Evolutionary conservation across 2,888 invertebrate species (phyloP).

Genomic region (Pachycephus smyrnensis): DNA sequence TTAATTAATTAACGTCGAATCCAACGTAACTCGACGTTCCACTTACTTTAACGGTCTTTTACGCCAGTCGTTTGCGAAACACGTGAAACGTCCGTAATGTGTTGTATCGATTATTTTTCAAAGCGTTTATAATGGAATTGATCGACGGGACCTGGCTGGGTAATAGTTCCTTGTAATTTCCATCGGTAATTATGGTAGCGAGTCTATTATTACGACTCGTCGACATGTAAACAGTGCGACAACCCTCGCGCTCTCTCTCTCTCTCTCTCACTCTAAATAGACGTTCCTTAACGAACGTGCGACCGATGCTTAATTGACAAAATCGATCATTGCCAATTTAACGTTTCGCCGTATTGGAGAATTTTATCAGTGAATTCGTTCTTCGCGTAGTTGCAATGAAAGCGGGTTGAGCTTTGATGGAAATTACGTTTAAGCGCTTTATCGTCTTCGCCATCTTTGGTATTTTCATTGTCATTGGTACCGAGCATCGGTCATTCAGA

Average conservation of each 20-base stretch:
- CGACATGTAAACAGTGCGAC: not conserved
- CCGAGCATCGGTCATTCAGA: not conserved
- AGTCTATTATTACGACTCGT: not conserved
- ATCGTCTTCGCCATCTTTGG: not conserved
- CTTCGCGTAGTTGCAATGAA: not conserved
- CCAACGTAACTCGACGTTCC: not conserved
- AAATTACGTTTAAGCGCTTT: not conserved
- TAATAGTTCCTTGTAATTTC: not conserved
- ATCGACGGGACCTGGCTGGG: not conserved
- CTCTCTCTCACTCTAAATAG: not conserved
- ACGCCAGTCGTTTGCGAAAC: not conserved
- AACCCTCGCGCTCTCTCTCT: not conserved
- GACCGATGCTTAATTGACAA: not conserved
- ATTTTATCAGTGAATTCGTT: not conserved
- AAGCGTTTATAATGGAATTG: not conserved
- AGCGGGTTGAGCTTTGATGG: too few relatives aligned
- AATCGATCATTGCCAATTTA: not conserved
- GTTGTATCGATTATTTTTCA: not conserved
- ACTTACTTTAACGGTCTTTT: not conserved
- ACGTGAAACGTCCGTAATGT: not conserved
- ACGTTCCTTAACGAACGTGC: not conserved
- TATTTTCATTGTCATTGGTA: not conserved
- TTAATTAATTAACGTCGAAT: not conserved
- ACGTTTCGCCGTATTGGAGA: not conserved
- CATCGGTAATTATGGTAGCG: not conserved